Base-by-base conservation (phyloP, 1,140 invertebrate species). In the Leptinotarsa undecemlineata region DNA sequence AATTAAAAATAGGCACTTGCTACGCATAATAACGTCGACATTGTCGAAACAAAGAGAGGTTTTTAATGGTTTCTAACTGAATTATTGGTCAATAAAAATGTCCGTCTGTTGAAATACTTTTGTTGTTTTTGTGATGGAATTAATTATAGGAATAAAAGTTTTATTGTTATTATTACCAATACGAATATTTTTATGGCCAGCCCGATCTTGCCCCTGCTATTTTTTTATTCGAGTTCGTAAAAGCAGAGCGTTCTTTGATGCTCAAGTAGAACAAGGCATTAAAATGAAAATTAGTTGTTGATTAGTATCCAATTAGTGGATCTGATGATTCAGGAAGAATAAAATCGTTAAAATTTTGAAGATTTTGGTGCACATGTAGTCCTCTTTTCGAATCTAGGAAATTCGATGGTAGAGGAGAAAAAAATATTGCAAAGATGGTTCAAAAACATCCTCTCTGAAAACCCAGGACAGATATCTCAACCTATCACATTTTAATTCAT, bases 61-160 rank as follows among this genome's bases (percentile, higher is more conserved):
- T 75, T 33, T 71, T 71, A 75, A 75, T 75, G 67, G 69, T 51
- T 33, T 60, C 62, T 64, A 13, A 23, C 61, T 67, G 70, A 75
- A 75, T 71, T 75, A 75, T 75, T 68, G 48, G 60, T 61, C 70
- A 66, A 75, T 75, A 75, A 75, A 75, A 75, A 64, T 51, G 69
- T 72, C 63, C 63, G 42, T 21, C 33, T 70, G 70, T 75, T 75
- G 70, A 75, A 72, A 75, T 72, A 75, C 74, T 72, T 75, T 75
- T 75, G 63, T 75, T 71, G 70, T 75, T 75, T 64, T 71, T 61
- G 66, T 70, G 48, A 68, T 75, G 68, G 51, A 64, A 71, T 71
- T 71, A 74, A 70, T 74, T 74, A 74, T 74, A 72, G 23, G 62
- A 72, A 72, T 72, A 72, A 72, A 72, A 72, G 62, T 63, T 72